Evolutionary conservation across 2,888 invertebrate species (phyloP), one percentile per base, ranked within the genome.

Genomic region (Marasmarcha lunaedactyla): DNA sequence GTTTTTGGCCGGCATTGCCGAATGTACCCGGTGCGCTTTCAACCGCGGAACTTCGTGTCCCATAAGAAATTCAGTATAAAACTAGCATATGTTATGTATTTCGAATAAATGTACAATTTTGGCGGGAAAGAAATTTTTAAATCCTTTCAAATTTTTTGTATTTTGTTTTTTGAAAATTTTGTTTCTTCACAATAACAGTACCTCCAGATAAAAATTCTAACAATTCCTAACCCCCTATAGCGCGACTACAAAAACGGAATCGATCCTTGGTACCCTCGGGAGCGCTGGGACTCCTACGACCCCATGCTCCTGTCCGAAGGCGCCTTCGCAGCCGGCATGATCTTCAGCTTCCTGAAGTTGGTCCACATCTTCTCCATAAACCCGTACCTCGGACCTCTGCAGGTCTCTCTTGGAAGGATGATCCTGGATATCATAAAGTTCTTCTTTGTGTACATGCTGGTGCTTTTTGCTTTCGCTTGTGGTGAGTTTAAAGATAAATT

Each of bases 361-460:
- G 97, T 98, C 13, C 97, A 97, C 71, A 95, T 97, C 63, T 97
- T 97, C 86, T 97, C 96, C 45, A 94, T 98, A 47, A 97, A 97
- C 78, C 97, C 97, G 0, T 95, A 98, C 71, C 86, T 98, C 52
- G 97, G 98, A 45, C 98, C 97, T 0, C 79, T 85, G 36, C 97
- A 97, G 76, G 97, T 98, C 39, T 97, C 97, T 1, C 79, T 98
- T 11, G 97, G 97, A 38, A 86, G 95, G 57, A 94, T 94, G 97
- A 93, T 94, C 40, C 88, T 94, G 57, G 97, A 98, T 65, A 97
- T 98, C 48, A 88, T 97, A 48, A 97, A 97, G 71, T 97, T 97
- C 81, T 95, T 96, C 86, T 94, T 96, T 67, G 95, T 98, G 56
- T 97, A 96, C 64, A 90, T 94, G 48, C 76, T 96, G 63, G 95